Percentiles rank a stretch among this genome's conserved stretches.
These are phyloP conservation scores for Tridacna crocea DNA, from an alignment of 2,888 invertebrate genomes.

Conservation along the genomic window DNA sequence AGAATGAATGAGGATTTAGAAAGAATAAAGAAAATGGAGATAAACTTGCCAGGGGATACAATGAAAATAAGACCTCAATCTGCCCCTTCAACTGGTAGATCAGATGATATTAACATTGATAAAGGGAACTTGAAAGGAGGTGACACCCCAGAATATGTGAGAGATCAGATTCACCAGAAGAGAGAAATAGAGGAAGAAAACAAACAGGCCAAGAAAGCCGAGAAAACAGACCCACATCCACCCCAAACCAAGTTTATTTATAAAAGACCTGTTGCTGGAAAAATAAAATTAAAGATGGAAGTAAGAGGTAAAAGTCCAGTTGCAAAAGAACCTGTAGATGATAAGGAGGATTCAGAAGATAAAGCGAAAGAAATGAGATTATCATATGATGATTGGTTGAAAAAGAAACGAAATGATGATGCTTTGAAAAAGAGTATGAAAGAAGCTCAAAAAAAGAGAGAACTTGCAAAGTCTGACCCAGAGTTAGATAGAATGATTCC, in stretches of 20 bases:
- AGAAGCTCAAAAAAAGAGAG: conserved; percentile 65
- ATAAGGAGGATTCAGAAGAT: conserved; percentile 32
- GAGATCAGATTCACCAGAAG: conserved; percentile 47
- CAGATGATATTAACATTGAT: conserved; percentile 47
- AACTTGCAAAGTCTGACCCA: conserved; percentile 76
- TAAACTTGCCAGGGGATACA: conserved; percentile 56
- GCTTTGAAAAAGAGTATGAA: conserved; percentile 61
- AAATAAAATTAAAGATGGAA: conserved; percentile 69
- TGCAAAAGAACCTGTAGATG: conserved; percentile 39
- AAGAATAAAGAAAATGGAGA: conserved; percentile 38
- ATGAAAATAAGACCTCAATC: conserved; percentile 58
- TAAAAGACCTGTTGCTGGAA: conserved; percentile 76
- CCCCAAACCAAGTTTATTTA: conserved; percentile 77
- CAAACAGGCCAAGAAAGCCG: conserved; percentile 47
- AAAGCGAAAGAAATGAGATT: conserved; percentile 64
- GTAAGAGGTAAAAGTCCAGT: conserved; percentile 63
- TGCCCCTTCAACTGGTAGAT: conserved; percentile 32
- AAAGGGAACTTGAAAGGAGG: conserved; percentile 35
- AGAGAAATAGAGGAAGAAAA: conserved; percentile 53
- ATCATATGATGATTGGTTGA: conserved; percentile 78
- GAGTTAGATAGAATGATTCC: conserved; percentile 74
- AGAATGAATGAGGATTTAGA: conserved; percentile 41
- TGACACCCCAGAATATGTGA: conserved; percentile 44
- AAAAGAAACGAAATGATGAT: conserved; percentile 72
- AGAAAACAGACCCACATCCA: conserved; percentile 58